A percentile compares a stretch with the other conserved stretches of the same genome.
Evolutionary conservation across 2,888 invertebrate species (phyloP).

Genomic region (Agonum fuliginosum): DNA sequence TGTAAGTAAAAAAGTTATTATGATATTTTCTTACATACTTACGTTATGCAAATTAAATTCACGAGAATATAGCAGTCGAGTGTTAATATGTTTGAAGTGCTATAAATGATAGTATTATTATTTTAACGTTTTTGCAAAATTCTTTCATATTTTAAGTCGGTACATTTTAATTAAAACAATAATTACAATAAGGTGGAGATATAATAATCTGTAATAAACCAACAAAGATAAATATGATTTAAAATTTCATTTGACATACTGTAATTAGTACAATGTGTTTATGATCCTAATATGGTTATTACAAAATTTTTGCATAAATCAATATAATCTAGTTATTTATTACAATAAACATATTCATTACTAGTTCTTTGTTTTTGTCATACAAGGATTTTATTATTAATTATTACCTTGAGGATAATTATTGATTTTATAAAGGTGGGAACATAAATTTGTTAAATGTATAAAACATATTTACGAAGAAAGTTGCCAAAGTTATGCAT

Average conservation of each 20-base stretch:
- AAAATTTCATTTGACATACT: background rate
- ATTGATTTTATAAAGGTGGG: no score
- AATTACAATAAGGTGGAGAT: constrained; percentile 25
- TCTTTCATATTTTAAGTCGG: constrained; percentile 16
- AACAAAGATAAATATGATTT: background rate
- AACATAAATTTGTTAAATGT: no score
- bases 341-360: no score
- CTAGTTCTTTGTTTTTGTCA: no score
- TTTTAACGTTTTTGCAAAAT: constrained; percentile 1
- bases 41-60: background rate
- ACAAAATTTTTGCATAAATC: no score
- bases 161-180: constrained; percentile 12
- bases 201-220: constrained; percentile 14
- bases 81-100: background rate
- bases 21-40: constrained; percentile 4
- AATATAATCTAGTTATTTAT: no score
- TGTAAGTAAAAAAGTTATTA: background rate
- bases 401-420: no score
- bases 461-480: no score
- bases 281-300: constrained; percentile 2
- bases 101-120: no score
- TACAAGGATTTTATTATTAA: no score
- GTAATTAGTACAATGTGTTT: constrained; percentile 5
- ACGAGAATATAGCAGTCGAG: background rate
- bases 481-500: no score